phyloP scores from a whole-genome alignment of 2,797 vertebrate genomes.

The Platyrinchus mystaceus region DNA sequence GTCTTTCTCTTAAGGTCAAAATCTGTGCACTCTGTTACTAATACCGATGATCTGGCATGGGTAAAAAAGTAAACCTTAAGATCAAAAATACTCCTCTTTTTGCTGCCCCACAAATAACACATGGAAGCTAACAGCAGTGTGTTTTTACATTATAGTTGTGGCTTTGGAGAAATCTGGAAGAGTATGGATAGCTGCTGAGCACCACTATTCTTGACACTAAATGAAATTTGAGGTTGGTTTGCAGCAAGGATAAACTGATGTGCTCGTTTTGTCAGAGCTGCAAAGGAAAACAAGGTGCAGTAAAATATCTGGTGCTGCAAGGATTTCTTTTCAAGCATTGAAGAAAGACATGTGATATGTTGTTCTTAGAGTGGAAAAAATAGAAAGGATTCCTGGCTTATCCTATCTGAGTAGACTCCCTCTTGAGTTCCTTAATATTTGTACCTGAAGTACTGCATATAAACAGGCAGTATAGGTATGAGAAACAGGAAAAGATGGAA shows the following conservation, averaged over 20 bases:
- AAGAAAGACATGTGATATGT: not conserved
- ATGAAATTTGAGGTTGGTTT: not conserved
- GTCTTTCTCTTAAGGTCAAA: not conserved
- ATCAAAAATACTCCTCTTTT: not conserved
- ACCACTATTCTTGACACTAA: not conserved
- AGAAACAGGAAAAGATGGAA: not conserved
- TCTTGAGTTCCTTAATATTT: not conserved
- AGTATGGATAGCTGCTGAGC: not conserved
- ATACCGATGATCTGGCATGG: not conserved
- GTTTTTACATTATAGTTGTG: not conserved
- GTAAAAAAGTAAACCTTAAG: not conserved
- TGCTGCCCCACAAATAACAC: not conserved
- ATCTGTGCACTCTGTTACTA: not conserved
- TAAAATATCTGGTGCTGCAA: not conserved
- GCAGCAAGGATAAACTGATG: not conserved
- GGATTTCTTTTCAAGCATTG: not conserved
- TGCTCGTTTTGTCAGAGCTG: not conserved
- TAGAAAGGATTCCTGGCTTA: not conserved
- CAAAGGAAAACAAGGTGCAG: not conserved
- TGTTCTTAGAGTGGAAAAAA: not conserved
- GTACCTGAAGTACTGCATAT: not conserved
- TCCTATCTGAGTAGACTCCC: not conserved
- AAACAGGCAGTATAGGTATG: not conserved
- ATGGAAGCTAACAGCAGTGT: not conserved
- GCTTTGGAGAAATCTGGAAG: not conserved